Conservation (phyloP, 2,113 vertebrate genomes). For the Chionis minor region DNA sequence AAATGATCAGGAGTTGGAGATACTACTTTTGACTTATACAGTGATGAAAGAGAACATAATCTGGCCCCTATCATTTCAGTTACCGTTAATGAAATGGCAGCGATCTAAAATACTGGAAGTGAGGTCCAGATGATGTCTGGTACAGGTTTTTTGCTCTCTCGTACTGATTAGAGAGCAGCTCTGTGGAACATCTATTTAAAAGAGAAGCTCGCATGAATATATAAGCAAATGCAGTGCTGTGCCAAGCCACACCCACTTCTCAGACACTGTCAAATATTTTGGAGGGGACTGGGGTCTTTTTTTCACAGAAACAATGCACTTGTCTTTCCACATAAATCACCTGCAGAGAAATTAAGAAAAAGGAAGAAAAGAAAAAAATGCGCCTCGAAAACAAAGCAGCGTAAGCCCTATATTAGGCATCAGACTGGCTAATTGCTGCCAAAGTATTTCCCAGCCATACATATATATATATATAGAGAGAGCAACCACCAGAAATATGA, state of each 20-base stretch:
- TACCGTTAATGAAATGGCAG: not conserved
- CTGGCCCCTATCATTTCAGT: not conserved
- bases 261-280: constrained; percentile 17
- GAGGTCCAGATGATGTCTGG: not conserved
- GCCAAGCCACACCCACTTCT: constrained; percentile 13
- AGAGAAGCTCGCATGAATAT: not conserved
- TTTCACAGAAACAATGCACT: not conserved
- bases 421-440: constrained; percentile 26
- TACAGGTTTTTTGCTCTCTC: not conserved
- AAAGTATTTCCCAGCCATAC: constrained; percentile 28
- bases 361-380: not conserved
- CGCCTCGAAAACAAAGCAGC: not conserved
- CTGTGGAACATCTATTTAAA: not conserved
- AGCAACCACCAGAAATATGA: constrained; percentile 61
- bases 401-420: not conserved
- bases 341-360: constrained; percentile 23
- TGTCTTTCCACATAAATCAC: constrained; percentile 19
- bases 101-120: not conserved
- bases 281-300: not conserved
- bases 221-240: not conserved
- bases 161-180: not conserved
- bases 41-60: not conserved
- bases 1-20: not conserved
- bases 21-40: not conserved
- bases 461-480: not conserved